A percentile compares a stretch with the other conserved stretches of the same genome.
These are phyloP conservation scores for Bombylius major DNA, from an alignment of 2,888 invertebrate species.

Conservation along the genomic window DNA sequence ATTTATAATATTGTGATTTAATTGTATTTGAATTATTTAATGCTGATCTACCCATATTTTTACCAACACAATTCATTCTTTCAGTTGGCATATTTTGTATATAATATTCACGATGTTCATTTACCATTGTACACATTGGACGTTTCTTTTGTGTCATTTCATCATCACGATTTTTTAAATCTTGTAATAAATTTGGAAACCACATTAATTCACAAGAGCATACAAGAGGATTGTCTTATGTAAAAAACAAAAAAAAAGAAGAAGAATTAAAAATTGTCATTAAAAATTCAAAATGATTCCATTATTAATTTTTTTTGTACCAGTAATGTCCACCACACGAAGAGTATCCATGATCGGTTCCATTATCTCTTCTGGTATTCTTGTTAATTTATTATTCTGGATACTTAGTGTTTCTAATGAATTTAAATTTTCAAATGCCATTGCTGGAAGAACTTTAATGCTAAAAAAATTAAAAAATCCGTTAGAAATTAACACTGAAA, in stretches of 20 bases:
- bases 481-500: neutral
- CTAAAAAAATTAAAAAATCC: conserved; percentile 38
- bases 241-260: conserved; percentile 11
- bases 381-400: conserved; percentile 75
- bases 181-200: conserved; percentile 72
- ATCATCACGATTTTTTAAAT: conserved; percentile 67
- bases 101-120: conserved; percentile 70
- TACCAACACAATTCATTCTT: conserved; percentile 70
- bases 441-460: conserved; percentile 66
- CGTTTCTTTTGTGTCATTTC: conserved; percentile 81
- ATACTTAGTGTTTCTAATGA: conserved; percentile 78
- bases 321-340: conserved; percentile 77
- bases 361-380: conserved; percentile 77
- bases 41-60: conserved; percentile 28
- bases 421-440: conserved; percentile 79
- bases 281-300: neutral
- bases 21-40: conserved; percentile 15
- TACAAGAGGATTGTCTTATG: conserved; percentile 70
- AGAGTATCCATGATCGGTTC: conserved; percentile 79
- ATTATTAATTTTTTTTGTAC: no score
- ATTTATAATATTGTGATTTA: no score
- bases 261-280: neutral
- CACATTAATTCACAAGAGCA: conserved; percentile 82
- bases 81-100: conserved; percentile 70
- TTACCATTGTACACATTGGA: conserved; percentile 66